A percentile compares a stretch with the other conserved stretches of the same genome.
Conservation (phyloP, 2,797 vertebrate genomes). For the Acrossocheilus wenchowensis region DNA sequence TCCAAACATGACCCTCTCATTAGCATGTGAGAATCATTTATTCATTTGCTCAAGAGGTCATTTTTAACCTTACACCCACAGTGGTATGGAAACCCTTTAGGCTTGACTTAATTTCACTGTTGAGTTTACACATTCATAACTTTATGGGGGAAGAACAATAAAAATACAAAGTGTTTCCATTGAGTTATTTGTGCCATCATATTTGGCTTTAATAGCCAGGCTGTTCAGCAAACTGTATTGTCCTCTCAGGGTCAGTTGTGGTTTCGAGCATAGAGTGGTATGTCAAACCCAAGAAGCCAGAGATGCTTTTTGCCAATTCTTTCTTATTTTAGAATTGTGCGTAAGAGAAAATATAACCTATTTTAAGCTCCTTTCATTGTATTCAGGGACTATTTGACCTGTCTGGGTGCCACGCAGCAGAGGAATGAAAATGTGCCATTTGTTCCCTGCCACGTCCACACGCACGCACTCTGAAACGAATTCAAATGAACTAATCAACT, state of each 20-base stretch:
- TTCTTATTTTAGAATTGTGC: slow-evolving; percentile 42
- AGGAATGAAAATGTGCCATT: slow-evolving; percentile 25
- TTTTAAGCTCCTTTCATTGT: slow-evolving; percentile 41
- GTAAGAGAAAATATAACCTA: slow-evolving; percentile 36
- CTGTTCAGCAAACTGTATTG: background rate
- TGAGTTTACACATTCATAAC: background rate
- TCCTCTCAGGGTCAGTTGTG: slow-evolving; percentile 7
- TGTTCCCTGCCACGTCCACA: slow-evolving; percentile 17
- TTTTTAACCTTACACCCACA: slow-evolving; percentile 1
- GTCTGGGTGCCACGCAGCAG: slow-evolving; percentile 7
- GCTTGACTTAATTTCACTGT: slow-evolving; percentile 1
- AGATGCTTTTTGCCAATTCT: background rate
- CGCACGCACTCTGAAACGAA: slow-evolving; percentile 11
- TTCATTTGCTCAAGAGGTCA: background rate
- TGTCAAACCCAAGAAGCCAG: slow-evolving; percentile 5
- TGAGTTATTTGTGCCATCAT: background rate
- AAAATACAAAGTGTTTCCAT: background rate
- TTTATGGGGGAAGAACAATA: background rate
- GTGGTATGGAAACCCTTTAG: background rate
- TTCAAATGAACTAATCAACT: slow-evolving; percentile 44
- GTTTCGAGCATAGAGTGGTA: background rate
- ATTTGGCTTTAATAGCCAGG: background rate
- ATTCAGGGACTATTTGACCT: slow-evolving; percentile 31
- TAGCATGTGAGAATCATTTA: background rate
- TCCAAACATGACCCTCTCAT: background rate